Percentiles rank a stretch among this genome's conserved stretches.
Evolutionary conservation across 2,113 vertebrate species (phyloP).

Genomic region (Anolis sagrei): DNA sequence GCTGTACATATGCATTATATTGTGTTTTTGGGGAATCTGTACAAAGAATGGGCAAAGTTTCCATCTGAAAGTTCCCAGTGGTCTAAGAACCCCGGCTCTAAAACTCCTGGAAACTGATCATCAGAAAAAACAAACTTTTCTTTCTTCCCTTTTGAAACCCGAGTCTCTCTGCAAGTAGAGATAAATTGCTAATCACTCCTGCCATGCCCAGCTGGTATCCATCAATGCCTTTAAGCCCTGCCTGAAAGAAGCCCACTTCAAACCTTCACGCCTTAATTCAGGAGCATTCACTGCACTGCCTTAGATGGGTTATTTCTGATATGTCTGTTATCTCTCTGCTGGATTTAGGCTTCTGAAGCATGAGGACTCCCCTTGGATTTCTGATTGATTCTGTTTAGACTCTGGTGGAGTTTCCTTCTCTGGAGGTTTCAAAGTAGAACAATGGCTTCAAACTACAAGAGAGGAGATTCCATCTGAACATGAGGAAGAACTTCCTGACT

Average conservation of each 20-base stretch:
- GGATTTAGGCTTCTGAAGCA: conserved; percentile 20
- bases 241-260: conserved; percentile 36
- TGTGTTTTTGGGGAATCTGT: too few relatives aligned
- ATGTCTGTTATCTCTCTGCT: conserved; percentile 35
- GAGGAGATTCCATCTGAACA: too few relatives aligned
- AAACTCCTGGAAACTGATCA: conserved; percentile 39
- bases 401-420: too few relatives aligned
- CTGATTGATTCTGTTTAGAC: background rate
- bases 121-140: conserved; percentile 44
- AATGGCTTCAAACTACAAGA: too few relatives aligned
- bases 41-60: background rate
- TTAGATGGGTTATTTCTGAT: conserved; percentile 52
- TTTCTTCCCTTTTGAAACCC: conserved; percentile 17
- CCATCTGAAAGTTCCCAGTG: conserved; percentile 7
- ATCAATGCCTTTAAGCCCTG: conserved; percentile 23
- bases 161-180: background rate
- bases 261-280: conserved; percentile 56
- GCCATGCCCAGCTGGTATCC: background rate
- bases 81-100: background rate
- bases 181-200: background rate
- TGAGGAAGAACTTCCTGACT: too few relatives aligned
- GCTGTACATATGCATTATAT: too few relatives aligned
- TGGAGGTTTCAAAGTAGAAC: too few relatives aligned
- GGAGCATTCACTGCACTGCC: conserved; percentile 31
- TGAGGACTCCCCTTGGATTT: background rate